Evolutionary conservation across 2,888 invertebrate species (phyloP), one percentile per base, ranked within the genome.

Genomic region (Drosophila meridionalis): DNA sequence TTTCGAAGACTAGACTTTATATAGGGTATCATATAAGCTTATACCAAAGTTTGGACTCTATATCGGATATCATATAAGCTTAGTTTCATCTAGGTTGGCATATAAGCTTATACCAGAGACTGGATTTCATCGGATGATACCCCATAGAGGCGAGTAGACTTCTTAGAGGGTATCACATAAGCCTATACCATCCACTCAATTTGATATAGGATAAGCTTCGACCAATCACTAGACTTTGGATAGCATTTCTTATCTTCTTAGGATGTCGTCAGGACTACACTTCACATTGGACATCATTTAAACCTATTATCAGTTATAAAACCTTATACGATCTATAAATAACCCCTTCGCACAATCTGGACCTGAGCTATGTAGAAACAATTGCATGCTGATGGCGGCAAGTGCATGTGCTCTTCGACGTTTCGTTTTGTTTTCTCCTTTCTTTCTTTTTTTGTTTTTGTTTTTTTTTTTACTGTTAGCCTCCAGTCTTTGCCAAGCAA

Each of bases 401-500:
- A 56, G 56, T 42, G 56, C 40, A 56, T 56, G 28, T 56, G 5
- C 2, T 3, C 40, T 56, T 30, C 56, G 28, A 28, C 12, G 9
- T 30, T 40, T 55, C 36, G n/a, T 7, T 48, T 36, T 52, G 20
- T 36, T 36, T 36, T 36, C 2, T 2, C 0, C 14, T n/a, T 36
- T 26, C 3, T 26, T 20, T 48, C 38, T 1, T 34, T n/a, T 43
- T 42, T 36, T 26, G 3, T 30, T 36, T n/a, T 12, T n/a, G 5
- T 20, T 20, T 47, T 48, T 14, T 28, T 30, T 42, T 34, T n/a
- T 45, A 20, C 20, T n/a, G 28, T n/a, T 40, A 47, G 67, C 56
- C 40, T 40, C 9, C 11, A 61, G 14, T 43, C 53, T 45, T 28
- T 42, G 34, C 30, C 36, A 42, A 32, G 62, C 68, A 69, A 73